Evolutionary conservation across 2,797 vertebrate genomes (phyloP).

Genomic region (Amblyopsis hoosieri): DNA sequence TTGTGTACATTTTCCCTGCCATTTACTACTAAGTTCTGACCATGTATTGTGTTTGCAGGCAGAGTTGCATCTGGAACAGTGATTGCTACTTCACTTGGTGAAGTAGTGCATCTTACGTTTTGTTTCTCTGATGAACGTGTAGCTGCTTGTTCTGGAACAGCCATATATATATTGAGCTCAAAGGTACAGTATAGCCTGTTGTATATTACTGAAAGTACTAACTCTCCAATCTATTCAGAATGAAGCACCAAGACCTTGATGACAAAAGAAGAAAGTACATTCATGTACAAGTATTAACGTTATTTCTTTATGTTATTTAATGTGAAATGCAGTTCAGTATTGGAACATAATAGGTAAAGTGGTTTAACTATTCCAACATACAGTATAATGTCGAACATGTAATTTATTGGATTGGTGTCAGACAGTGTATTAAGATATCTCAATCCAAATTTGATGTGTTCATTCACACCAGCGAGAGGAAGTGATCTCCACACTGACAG

Average conservation of each 20-base stretch:
- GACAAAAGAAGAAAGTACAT: too few species aligned
- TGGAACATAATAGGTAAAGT: too few species aligned
- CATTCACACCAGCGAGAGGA: conserved; percentile 56
- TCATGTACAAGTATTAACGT: too few species aligned
- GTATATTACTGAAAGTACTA: not conserved
- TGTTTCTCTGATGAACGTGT: conserved; percentile 68
- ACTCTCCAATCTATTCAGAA: too few species aligned
- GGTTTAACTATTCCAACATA: too few species aligned
- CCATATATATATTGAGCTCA: conserved; percentile 64
- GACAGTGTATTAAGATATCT: not conserved
- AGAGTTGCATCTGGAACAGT: conserved; percentile 68
- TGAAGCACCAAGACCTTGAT: too few species aligned
- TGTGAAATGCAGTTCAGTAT: too few species aligned
- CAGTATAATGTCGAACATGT: too few species aligned
- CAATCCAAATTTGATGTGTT: conserved; percentile 1
- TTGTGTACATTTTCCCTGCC: conserved; percentile 7
- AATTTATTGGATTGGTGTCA: not conserved
- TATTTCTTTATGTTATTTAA: too few species aligned
- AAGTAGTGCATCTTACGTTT: conserved; percentile 72
- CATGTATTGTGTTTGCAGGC: conserved; percentile 60
- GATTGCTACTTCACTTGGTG: conserved; percentile 71
- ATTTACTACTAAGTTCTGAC: not conserved
- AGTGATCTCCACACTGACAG: conserved; percentile 68
- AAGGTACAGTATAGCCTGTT: conserved; percentile 57
- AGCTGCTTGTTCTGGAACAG: conserved; percentile 67